Evolutionary conservation across 2,888 invertebrate species (phyloP).

Genomic region (Tinea trinotella): DNA sequence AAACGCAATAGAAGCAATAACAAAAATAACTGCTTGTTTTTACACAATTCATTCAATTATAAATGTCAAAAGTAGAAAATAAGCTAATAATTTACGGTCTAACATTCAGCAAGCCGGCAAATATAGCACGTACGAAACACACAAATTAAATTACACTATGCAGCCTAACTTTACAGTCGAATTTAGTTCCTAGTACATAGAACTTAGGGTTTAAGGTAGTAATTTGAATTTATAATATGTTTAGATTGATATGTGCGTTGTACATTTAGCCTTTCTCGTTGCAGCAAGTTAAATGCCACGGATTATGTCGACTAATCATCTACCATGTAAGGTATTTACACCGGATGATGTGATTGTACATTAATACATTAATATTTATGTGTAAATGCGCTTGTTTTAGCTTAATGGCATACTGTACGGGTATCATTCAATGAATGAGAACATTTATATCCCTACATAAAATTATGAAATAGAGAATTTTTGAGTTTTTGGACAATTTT

Average conservation of each 20-base stretch:
- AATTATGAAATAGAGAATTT: too few relatives aligned
- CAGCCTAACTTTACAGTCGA: not conserved
- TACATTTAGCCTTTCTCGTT: too few relatives aligned
- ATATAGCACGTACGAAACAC: not conserved
- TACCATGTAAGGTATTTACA: not conserved
- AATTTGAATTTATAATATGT: not conserved
- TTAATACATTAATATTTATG: not conserved
- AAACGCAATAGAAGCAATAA: not conserved
- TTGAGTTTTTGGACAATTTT: too few relatives aligned
- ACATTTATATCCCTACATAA: too few relatives aligned
- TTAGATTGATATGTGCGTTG: not conserved
- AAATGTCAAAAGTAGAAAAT: not conserved
- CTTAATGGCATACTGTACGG: too few relatives aligned
- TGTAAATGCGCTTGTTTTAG: not conserved
- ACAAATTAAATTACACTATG: not conserved
- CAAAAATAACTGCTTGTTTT: not conserved
- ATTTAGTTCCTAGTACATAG: not conserved
- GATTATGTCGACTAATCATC: constrained; percentile 9
- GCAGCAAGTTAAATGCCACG: not conserved
- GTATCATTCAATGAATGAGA: too few relatives aligned
- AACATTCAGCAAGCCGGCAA: not conserved
- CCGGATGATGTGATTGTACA: not conserved
- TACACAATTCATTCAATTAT: not conserved
- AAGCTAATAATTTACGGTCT: not conserved
- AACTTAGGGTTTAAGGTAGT: not conserved